Percentiles rank a stretch among this genome's conserved stretches.
These are phyloP conservation scores for Neria commutata DNA, from an alignment of 2,888 invertebrate species.

Conservation along the genomic window DNA sequence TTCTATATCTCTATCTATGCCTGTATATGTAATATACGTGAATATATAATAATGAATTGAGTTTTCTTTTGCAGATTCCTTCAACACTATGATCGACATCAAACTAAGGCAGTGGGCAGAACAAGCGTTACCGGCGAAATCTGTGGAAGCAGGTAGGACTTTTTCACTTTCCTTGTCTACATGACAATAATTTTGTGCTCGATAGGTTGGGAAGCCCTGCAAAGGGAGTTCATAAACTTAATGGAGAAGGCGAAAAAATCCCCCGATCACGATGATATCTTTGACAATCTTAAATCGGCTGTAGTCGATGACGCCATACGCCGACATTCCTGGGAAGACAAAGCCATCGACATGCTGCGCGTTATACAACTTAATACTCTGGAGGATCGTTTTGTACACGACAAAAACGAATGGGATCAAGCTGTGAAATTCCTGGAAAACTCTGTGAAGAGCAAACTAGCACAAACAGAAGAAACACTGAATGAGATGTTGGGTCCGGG, in stretches of 20 bases:
- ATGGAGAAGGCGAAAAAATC: constrained; percentile 70
- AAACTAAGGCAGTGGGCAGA: constrained; percentile 97
- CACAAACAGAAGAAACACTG: constrained; percentile 71
- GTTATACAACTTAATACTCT: constrained; percentile 94
- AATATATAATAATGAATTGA: background rate
- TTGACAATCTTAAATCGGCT: constrained; percentile 84
- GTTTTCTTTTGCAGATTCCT: constrained; percentile 68
- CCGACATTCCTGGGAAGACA: constrained; percentile 93
- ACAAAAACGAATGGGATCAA: constrained; percentile 90
- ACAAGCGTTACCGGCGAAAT: constrained; percentile 81
- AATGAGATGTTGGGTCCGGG: constrained; percentile 84
- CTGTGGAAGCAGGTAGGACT: constrained; percentile 74
- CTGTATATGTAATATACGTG: too few species aligned
- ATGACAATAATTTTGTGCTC: background rate
- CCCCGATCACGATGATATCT: constrained; percentile 84
- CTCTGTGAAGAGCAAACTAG: constrained; percentile 78
- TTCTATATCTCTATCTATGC: too few species aligned
- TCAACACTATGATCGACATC: constrained; percentile 90
- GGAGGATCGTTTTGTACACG: constrained; percentile 85
- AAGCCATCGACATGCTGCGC: constrained; percentile 84
- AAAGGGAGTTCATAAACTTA: constrained; percentile 74
- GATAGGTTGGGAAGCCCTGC: constrained; percentile 76
- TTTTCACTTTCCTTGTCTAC: background rate
- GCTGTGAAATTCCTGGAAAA: constrained; percentile 89
- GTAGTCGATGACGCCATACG: constrained; percentile 87